phyloP scores from a whole-genome alignment of 2,797 vertebrate genomes.

The Lepus townsendii region DNA sequence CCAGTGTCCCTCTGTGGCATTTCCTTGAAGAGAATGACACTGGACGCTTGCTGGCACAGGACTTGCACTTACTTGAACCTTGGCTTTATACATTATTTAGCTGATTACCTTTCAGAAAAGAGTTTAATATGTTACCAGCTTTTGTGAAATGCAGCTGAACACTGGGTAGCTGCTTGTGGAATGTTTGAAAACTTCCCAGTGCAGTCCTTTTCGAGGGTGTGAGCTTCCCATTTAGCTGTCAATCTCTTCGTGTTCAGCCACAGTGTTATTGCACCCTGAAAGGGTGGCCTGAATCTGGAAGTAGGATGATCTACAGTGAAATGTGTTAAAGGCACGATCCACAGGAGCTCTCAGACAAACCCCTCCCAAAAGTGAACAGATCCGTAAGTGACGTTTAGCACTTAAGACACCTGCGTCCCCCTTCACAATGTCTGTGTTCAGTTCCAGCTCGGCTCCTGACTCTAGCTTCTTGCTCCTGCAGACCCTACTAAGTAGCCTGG shows the following conservation, averaged over 20 bases:
- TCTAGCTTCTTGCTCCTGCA: too few species aligned
- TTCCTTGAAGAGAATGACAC: constrained; percentile 52
- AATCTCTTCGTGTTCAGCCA: constrained; percentile 49
- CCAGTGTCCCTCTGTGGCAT: background rate
- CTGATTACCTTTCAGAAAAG: constrained; percentile 70
- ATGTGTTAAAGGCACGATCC: constrained; percentile 10
- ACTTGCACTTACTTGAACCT: constrained; percentile 46
- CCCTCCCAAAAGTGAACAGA: background rate
- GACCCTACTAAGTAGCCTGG: too few species aligned
- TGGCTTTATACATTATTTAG: constrained; percentile 63
- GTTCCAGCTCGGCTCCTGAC: too few species aligned
- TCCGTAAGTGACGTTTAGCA: background rate
- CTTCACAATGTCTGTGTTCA: too few species aligned
- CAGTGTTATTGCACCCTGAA: background rate
- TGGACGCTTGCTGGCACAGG: constrained; percentile 1
- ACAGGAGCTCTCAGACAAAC: background rate
- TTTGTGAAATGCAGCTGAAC: constrained; percentile 69
- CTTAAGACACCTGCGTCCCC: too few species aligned
- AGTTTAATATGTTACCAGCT: constrained; percentile 73
- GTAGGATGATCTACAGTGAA: constrained; percentile 40
- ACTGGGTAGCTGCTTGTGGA: constrained; percentile 57
- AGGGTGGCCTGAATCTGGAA: constrained; percentile 57
- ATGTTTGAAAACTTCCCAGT: constrained; percentile 17
- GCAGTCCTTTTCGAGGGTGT: background rate
- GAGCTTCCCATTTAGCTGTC: constrained; percentile 47